phyloP scores from a whole-genome alignment of 2,113 vertebrate genomes.

The Elgaria multicarinata region DNA sequence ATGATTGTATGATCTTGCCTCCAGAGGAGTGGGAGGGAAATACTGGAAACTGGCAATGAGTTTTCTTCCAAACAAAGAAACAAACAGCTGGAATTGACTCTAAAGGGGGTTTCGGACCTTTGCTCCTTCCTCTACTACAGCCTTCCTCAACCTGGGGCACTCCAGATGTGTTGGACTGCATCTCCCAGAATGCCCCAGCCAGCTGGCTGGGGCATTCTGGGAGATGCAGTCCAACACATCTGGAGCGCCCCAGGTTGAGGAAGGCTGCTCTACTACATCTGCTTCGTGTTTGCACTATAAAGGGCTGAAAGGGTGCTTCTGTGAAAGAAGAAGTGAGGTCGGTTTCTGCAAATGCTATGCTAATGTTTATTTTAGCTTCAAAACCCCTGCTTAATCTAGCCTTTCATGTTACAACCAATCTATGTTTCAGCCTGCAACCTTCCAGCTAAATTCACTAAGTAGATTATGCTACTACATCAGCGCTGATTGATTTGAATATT shows the following conservation, averaged over 20 bases:
- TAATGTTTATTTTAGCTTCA: slow-evolving; percentile 58
- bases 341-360: slow-evolving; percentile 50
- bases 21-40: neutral
- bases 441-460: slow-evolving; percentile 63
- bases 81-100: neutral
- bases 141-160: too few relatives aligned
- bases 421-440: slow-evolving; percentile 48
- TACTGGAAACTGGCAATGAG: neutral
- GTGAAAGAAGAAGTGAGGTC: slow-evolving; percentile 51
- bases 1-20: too few relatives aligned
- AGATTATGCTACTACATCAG: slow-evolving; percentile 56
- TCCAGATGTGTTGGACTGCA: too few relatives aligned
- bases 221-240: too few relatives aligned
- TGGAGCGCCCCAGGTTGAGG: too few relatives aligned
- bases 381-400: slow-evolving; percentile 56
- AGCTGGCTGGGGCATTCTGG: too few relatives aligned
- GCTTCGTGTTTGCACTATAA: slow-evolving; percentile 34
- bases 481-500: slow-evolving; percentile 66
- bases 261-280: neutral
- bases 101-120: neutral
- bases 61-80: neutral
- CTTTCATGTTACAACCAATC: slow-evolving; percentile 55
- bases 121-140: neutral
- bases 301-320: slow-evolving; percentile 36
- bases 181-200: too few relatives aligned